A percentile compares a stretch with the other conserved stretches of the same genome.
These are phyloP conservation scores for Mallateleia sp. DNA, from an alignment of 2,888 invertebrate genomes.

Conservation along the genomic window DNA sequence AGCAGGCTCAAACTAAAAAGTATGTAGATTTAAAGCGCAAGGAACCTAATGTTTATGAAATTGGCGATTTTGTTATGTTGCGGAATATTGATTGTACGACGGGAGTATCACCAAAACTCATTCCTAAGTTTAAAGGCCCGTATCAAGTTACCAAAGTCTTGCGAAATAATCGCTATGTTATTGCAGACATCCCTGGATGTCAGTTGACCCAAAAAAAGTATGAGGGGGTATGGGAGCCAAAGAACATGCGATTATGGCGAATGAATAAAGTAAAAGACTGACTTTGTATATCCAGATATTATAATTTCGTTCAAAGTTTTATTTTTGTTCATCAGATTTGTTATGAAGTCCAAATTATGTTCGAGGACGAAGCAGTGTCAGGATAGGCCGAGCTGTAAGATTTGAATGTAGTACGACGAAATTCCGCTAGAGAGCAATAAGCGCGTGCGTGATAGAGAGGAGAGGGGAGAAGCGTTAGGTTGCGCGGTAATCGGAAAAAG, in stretches of 20 bases:
- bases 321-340: background rate
- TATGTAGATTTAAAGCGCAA: slow-evolving; percentile 14
- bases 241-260: slow-evolving; percentile 73
- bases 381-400: slow-evolving; percentile 58
- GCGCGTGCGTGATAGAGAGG: background rate
- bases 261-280: background rate
- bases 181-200: slow-evolving; percentile 72
- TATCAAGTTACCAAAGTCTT: slow-evolving; percentile 73
- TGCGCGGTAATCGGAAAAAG: too few relatives aligned
- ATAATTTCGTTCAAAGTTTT: background rate
- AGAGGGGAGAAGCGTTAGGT: too few relatives aligned
- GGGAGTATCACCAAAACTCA: slow-evolving; percentile 74
- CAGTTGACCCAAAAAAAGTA: slow-evolving; percentile 70
- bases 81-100: slow-evolving; percentile 28
- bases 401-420: background rate
- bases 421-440: background rate
- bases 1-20: slow-evolving; percentile 70
- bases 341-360: background rate
- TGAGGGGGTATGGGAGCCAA: slow-evolving; percentile 76
- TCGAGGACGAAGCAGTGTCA: slow-evolving; percentile 47
- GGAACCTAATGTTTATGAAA: slow-evolving; percentile 41
- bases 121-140: slow-evolving; percentile 78
- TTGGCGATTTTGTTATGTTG: slow-evolving; percentile 69
- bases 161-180: slow-evolving; percentile 77
- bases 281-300: too few relatives aligned